Conservation (phyloP, 2,888 invertebrate genomes). For the Norana najaformis region DNA sequence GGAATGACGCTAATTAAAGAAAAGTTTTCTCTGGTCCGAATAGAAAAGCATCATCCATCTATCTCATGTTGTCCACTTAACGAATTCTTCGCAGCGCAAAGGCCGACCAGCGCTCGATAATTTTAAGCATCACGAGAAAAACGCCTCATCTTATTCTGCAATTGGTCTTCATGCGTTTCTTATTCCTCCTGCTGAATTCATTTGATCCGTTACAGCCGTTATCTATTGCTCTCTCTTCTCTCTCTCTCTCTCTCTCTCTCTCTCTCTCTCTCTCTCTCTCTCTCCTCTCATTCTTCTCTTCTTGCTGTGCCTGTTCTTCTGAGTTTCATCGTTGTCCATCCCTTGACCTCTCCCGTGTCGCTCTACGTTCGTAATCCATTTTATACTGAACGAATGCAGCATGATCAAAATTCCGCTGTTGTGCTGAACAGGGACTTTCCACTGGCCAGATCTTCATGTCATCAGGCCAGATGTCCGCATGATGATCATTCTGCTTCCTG, state of each 20-base stretch:
- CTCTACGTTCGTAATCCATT: not conserved
- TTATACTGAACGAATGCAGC: not conserved
- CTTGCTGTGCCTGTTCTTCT: not conserved
- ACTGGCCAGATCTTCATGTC: not conserved
- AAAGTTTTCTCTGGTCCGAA: not conserved
- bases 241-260: not conserved
- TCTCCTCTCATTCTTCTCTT: not conserved
- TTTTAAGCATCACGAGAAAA: not conserved
- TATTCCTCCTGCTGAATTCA: not conserved
- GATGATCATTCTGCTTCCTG: not conserved
- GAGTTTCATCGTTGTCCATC: not conserved
- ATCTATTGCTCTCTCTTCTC: too few species aligned
- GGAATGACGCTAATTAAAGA: not conserved
- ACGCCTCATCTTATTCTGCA: too few species aligned
- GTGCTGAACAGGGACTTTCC: not conserved
- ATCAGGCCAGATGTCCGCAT: too few species aligned
- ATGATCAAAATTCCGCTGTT: not conserved
- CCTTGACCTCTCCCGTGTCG: not conserved
- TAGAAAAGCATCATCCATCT: constrained; percentile 13
- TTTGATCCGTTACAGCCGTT: not conserved
- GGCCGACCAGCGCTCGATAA: not conserved
- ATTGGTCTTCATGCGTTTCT: not conserved
- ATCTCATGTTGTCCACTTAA: not conserved
- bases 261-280: not conserved
- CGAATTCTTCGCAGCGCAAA: not conserved